Evolutionary conservation across 2,888 invertebrate genomes (phyloP).

Genomic region (Caenorhabditis auriculariae): DNA sequence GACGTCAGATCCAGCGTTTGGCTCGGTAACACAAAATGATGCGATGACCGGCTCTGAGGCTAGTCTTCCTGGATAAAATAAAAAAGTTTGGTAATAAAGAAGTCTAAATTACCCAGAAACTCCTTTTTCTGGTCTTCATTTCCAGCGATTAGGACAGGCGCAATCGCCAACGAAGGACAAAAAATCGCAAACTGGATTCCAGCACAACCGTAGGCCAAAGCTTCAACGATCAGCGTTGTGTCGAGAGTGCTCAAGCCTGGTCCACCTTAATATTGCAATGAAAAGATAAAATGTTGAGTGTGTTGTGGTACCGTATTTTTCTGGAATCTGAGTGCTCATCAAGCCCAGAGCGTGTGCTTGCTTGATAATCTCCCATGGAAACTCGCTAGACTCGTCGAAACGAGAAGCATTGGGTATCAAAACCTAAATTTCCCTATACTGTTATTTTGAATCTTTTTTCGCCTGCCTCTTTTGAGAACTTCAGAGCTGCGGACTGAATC

Average conservation of each 20-base stretch:
- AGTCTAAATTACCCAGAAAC: slow-evolving; percentile 79
- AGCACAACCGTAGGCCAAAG: slow-evolving; percentile 86
- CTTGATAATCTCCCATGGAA: slow-evolving; percentile 90
- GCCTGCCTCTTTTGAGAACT: slow-evolving; percentile 86
- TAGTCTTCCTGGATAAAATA: slow-evolving; percentile 69
- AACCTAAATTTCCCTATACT: no score
- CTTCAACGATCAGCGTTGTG: slow-evolving; percentile 76
- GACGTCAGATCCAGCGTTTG: slow-evolving; percentile 92
- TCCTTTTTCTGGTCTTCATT: slow-evolving; percentile 88
- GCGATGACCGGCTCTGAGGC: slow-evolving; percentile 86
- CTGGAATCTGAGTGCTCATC: slow-evolving; percentile 82
- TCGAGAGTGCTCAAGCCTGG: slow-evolving; percentile 73
- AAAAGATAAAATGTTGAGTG: not conserved
- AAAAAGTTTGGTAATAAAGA: not conserved
- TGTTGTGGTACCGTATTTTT: slow-evolving; percentile 63
- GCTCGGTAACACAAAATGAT: slow-evolving; percentile 92
- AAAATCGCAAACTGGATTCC: slow-evolving; percentile 88
- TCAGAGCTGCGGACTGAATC: slow-evolving; percentile 79
- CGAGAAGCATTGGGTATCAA: slow-evolving; percentile 81
- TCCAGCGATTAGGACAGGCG: slow-evolving; percentile 80
- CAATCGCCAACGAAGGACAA: slow-evolving; percentile 74
- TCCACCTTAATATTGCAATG: slow-evolving; percentile 72
- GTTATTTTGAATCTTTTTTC: no score
- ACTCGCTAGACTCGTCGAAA: slow-evolving; percentile 81
- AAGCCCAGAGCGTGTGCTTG: slow-evolving; percentile 85